Conservation (phyloP, 2,113 vertebrate species). For the Melanerpes aurifrons region DNA sequence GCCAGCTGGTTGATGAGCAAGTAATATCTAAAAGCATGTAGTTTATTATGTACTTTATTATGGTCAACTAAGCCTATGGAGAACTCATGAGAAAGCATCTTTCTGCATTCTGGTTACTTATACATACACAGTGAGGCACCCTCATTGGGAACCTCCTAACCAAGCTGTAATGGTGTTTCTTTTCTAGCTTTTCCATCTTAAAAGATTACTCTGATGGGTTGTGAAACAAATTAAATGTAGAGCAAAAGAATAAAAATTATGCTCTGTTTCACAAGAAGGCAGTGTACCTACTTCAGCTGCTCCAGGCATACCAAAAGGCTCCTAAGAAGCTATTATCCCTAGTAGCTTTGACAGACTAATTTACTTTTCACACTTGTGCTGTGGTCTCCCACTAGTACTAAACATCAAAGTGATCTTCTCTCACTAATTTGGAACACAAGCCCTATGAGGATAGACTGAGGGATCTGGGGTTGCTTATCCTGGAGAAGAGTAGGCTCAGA, state of each 20-base stretch:
- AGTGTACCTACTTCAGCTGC: not conserved
- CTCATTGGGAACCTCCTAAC: not conserved
- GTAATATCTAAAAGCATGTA: not conserved
- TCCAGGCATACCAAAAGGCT: not conserved
- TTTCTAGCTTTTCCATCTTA: not conserved
- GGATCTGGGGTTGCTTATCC: too few species aligned
- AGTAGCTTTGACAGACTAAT: not conserved
- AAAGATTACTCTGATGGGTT: not conserved
- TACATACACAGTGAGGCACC: not conserved
- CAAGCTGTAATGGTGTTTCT: not conserved
- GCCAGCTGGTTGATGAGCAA: not conserved
- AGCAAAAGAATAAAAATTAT: not conserved
- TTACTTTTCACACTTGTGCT: not conserved
- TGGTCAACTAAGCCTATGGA: not conserved
- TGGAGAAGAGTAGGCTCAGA: too few species aligned
- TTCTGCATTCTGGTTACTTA: not conserved
- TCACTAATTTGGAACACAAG: not conserved
- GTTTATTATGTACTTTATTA: not conserved
- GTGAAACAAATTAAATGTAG: not conserved
- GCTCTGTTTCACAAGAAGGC: not conserved
- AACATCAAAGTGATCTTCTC: not conserved
- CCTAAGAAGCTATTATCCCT: not conserved
- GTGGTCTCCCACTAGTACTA: not conserved
- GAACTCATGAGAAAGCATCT: not conserved
- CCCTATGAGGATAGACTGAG: too few species aligned